Base-by-base conservation (phyloP, 2,888 invertebrate genomes). In the Leptopterna dolabrata region DNA sequence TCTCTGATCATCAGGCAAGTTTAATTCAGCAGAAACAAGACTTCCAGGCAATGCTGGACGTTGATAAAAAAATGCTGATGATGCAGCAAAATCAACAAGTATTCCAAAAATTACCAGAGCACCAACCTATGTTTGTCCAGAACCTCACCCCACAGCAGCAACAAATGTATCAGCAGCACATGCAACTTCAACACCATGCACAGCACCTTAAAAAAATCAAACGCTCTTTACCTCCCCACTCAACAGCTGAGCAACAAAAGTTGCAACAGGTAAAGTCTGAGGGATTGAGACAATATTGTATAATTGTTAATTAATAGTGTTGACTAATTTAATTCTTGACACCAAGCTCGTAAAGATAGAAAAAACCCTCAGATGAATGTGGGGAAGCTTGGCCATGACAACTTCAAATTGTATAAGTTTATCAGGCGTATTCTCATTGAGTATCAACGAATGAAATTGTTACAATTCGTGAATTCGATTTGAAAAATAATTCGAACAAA, bases 91-190 rank as follows among this genome's bases (percentile, higher is more conserved):
- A 94, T 13, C 91, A 94, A 2, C 94, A 94, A 90, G 85, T 89
- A 19, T 88, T 89, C 89, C 95, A 94, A 89, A 92, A 94, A 19
- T 91, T 94, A 0, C 94, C 93, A 90, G 93, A 92, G 85, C 90
- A 89, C 47, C 90, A 90, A 81, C 89, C 90, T 29, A 89, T 90
- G 81, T 90, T 89, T 90, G 90, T 89, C 89, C 94, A 94, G 91
- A 94, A 94, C 90, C 93, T 94, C 76, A 94, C 94, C 27, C 93
- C 93, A 71, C 95, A 95, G 90, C 93, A 93, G 88, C 93, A 93
- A 87, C 91, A 91, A 84, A 91, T 91, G 91, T 90, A 88, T 91
- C 92, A 90, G 91, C 92, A 89, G 91, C 94, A 51, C 93, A 94
- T 92, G 92, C 92, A 92, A 87, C 90, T 92, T 71, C 92, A 92